Evolutionary conservation across 1,140 invertebrate species (phyloP), one percentile per base, ranked within the genome.

Genomic region (Chlorops oryzae): DNA sequence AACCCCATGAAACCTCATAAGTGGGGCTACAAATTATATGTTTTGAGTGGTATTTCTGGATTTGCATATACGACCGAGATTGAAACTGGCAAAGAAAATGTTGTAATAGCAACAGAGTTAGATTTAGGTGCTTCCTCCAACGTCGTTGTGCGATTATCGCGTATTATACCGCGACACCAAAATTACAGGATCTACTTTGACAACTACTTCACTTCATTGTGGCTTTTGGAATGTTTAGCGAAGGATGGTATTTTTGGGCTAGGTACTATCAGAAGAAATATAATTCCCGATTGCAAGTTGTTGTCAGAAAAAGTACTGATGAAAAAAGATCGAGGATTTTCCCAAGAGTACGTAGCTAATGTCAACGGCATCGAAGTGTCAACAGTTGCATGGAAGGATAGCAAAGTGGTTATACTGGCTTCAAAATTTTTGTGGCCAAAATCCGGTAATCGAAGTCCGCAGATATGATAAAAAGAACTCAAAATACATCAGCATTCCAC

Each of bases 371-470:
- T n/a, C n/a, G n/a, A n/a, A n/a, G n/a, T n/a, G n/a, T n/a, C n/a
- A n/a, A n/a, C n/a, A n/a, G n/a, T n/a, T 52, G 59, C n/a, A 47
- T 72, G 68, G 62, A 62, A 63, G 51, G 63, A 72, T 49, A 73
- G 68, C 41, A 71, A 68, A 57, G 43, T 60, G 47, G 62, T 73
- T 17, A 69, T 40, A 21, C 55, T 74, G 15, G 42, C 49, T 24
- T 71, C 65, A 9, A 59, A 52, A 53, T 64, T 65, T 62, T 32
- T 7, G 28, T 32, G 28, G 28, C 7, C n/a, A 9, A n/a, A 7
- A 32, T 9, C n/a, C 28, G 28, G n/a, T n/a, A 32, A 7, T 9
- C n/a, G 28, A n/a, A n/a, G 7, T 59, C 39, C 47, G 64, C 65
- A 12, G 62, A n/a, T n/a, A n/a, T n/a, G n/a, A n/a, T n/a, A n/a